Evolutionary conservation across 1,140 invertebrate genomes (phyloP), one percentile per base, ranked within the genome.

Genomic region (Drosophila yakuba): DNA sequence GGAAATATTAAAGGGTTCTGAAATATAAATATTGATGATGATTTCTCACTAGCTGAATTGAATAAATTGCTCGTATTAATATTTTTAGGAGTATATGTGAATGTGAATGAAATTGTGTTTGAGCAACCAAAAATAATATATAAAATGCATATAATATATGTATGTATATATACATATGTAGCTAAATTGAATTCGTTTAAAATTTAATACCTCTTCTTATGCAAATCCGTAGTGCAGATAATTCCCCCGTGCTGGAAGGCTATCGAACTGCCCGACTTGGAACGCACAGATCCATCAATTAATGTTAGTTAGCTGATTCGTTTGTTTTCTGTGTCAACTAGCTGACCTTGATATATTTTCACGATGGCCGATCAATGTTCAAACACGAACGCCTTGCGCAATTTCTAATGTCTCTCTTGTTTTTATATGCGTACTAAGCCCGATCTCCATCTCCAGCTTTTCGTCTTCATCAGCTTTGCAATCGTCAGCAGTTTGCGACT

Each of bases 341-440:
- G 76, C 59, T 83, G 83, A 89, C 83, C 83, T 89, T 86, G 83
- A 86, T 86, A 86, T 86, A 88, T 83, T 85, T 86, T 77, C 78
- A 85, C 63, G 75, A 88, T 72, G 80, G 78, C 78, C 79, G 66
- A 67, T 57, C 74, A 48, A 57, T 77, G 63, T 77, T 76, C 61
- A 74, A 74, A 82, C 61, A 60, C 62, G 62, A 64, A 66, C 64
- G 39, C 25, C 71, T 86, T 86, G 66, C 82, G 79, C 47, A 86
- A 86, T 88, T 86, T 86, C 84, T 88, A 86, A 86, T 86, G 71
- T 80, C 72, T 64, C 66, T 88, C 71, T 67, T 78, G 81, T 74
- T 77, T 72, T 78, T 88, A 60, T 82, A 62, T 79, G 75, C 75
- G 83, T 86, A 86, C 83, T 83, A 88, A 88, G 67, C 63, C 66